Conservation (phyloP, 1,140 invertebrate species). For the Theocolax elegans region DNA sequence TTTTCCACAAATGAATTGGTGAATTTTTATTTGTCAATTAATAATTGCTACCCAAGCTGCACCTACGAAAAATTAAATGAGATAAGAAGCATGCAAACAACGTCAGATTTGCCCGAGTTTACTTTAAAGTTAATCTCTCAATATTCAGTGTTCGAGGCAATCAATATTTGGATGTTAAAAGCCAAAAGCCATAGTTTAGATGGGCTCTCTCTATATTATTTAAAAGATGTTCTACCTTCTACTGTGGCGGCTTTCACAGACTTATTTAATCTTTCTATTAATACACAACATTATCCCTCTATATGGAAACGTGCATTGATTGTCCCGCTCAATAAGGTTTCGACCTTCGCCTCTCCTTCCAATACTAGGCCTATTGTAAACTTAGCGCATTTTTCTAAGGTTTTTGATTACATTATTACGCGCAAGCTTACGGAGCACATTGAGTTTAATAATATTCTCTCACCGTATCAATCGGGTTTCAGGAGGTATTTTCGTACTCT, state of each 20-base stretch:
- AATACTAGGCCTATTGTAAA: not conserved
- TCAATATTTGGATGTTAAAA: not conserved
- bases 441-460: not conserved
- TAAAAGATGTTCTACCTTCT: not conserved
- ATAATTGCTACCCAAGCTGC: too few species aligned
- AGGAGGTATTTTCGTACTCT: not conserved
- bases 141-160: too few species aligned
- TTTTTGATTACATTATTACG: not conserved
- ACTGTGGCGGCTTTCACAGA: not conserved
- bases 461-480: not conserved
- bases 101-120: too few species aligned
- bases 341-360: not conserved
- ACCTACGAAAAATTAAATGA: too few species aligned
- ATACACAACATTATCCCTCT: not conserved
- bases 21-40: not conserved
- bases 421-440: not conserved
- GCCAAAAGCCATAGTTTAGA: not conserved
- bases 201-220: not conserved
- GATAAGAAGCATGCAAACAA: too few species aligned
- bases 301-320: not conserved
- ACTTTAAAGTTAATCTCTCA: too few species aligned
- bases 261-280: not conserved
- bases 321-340: not conserved
- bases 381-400: not conserved
- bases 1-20: not conserved